phyloP scores from a whole-genome alignment of 2,113 vertebrate species.

The Sceloporus undulatus region DNA sequence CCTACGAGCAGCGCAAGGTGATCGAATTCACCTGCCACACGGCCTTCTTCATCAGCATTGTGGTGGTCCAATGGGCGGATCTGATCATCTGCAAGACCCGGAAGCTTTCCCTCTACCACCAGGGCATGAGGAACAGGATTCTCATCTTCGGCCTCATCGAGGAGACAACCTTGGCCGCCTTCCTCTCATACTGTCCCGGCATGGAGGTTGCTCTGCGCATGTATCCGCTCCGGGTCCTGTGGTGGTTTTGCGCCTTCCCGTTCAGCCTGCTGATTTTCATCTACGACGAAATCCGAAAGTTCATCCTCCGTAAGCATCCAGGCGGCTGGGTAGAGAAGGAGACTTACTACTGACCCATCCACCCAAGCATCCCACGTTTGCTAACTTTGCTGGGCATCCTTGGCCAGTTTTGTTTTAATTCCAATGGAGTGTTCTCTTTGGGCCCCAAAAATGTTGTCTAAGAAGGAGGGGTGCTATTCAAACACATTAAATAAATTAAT shows the following conservation, averaged over 20 bases:
- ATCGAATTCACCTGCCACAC: constrained; percentile 95
- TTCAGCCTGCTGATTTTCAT: constrained; percentile 87
- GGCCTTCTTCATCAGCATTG: constrained; percentile 90
- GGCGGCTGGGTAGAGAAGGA: constrained; percentile 69
- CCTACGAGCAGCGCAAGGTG: constrained; percentile 92
- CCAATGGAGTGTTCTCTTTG: too few relatives aligned
- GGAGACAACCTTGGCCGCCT: constrained; percentile 80
- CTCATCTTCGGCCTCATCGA: constrained; percentile 80
- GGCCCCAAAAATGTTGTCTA: too few relatives aligned
- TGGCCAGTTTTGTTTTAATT: background rate
- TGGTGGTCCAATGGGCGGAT: constrained; percentile 94
- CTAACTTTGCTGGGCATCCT: background rate
- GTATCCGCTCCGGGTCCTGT: constrained; percentile 82
- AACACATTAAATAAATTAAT: too few relatives aligned
- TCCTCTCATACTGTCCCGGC: constrained; percentile 81
- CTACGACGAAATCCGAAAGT: constrained; percentile 85
- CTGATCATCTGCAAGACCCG: constrained; percentile 95
- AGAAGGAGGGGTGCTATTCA: too few relatives aligned
- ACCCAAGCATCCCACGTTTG: too few relatives aligned
- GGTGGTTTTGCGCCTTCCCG: constrained; percentile 88
- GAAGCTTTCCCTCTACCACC: constrained; percentile 91
- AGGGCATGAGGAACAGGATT: constrained; percentile 90
- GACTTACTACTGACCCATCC: constrained; percentile 35
- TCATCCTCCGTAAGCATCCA: constrained; percentile 81
- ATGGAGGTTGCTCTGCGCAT: constrained; percentile 81